Base-by-base conservation (phyloP, 2,797 vertebrate species). In the Heterohyrax brucei region DNA sequence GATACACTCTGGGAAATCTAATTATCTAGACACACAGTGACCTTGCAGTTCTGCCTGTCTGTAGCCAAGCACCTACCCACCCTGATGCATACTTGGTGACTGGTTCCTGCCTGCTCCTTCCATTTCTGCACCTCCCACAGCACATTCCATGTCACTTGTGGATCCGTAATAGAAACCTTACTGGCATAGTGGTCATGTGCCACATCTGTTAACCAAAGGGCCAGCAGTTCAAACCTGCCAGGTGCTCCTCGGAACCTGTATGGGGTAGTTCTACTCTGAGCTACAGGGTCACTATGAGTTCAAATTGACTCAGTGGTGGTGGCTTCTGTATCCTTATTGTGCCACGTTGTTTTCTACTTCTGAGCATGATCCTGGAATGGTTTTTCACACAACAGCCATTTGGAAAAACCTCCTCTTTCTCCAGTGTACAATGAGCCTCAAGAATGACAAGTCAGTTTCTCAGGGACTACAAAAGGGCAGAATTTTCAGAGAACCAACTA, bases 401-500 rank as follows among this genome's bases (percentile, higher is more conserved):
- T 92, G 64, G 61, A 89, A 89, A 87, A 89, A n/a, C 2, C 75
- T 62, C 33, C 79, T 88, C 44, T 73, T 81, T 50, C 46, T 13
- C 80, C 50, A 59, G 5, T 7, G 4, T 44, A 83, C 61, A 89
- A 79, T 90, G 70, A 79, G 28, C 9, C 33, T 48, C 50, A 82
- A 2, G 30, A 39, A n/a, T 72, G 70, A 88, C n/a, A 24, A 0
- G 18, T 3, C 81, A 24, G 39, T 66, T 89, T 93, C 77, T 50
- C 68, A 92, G 75, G 24, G 7, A 77, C 59, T 70, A 85, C 8
- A 61, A 26, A 59, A 77, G 10, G 44, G 50, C 59, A 87, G 19
- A 10, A 24, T 85, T 93, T 92, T 85, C 62, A 82, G 80, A 93
- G 61, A 83, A 80, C 44, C 39, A 77, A 28, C 80, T 81, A 89